Base-by-base conservation (phyloP, 1,140 invertebrate genomes). In the Drosophila lacteicornis region DNA sequence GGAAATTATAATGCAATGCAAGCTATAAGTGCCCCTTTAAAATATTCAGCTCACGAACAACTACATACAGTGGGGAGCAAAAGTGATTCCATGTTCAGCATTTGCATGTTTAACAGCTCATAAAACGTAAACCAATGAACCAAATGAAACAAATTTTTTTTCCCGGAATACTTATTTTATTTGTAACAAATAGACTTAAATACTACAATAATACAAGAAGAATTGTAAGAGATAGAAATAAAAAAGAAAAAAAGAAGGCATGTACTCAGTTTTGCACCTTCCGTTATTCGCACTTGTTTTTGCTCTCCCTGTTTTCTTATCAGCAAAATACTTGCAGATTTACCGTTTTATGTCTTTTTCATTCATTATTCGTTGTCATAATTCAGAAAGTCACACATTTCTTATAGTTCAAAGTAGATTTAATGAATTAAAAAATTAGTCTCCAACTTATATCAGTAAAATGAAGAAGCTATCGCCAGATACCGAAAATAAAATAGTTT, bases 401-500 rank as follows among this genome's bases (percentile, higher is more conserved):
- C 43, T 45, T 45, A 9, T 19, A 45, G 43, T 45, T 45, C 17
- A 19, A 45, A 19, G 6, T 45, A 19, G 8, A 45, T 45, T 19
- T 45, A 36, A 12, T 36, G n/a, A n/a, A n/a, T 36, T 36, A 36
- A 36, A 8, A 12, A 36, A 36, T 36, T 45, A 45, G 17, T n/a
- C n/a, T n/a, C n/a, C n/a, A 45, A 45, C 17, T 45, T 45, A 9
- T 36, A 19, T 42, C 25, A 25, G 22, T 27, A 65, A 65, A 65
- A 65, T 65, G 30, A 67, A 67, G 55, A 51, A 59, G 55, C 46
- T 58, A 40, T 59, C 46, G 1, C 3, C 25, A 43, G 46, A 67
- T 43, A 59, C 33, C 12, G 43, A 59, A 67, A 59, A 51, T n/a
- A 40, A 36, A 59, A 67, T 67, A 59, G 46, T 67, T 43, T 50